Evolutionary conservation across 1,140 invertebrate species (phyloP), one percentile per base, ranked within the genome.

Genomic region (Bombyx mandarina): DNA sequence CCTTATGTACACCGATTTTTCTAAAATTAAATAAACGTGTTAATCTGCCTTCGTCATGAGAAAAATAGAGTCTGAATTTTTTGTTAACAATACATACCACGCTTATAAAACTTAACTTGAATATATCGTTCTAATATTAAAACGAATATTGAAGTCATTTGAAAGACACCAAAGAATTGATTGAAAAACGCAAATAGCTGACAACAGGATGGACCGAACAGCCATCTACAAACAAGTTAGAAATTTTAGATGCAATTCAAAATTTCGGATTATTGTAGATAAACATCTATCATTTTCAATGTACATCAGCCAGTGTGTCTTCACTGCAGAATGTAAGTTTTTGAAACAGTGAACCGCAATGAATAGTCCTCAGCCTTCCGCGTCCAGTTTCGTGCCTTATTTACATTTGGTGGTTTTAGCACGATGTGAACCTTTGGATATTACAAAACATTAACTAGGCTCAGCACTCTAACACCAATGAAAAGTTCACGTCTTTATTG

Each of bases 101-200:
- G 72, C 77, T 76, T 86, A 67, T 77, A 80, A 59, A 72, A 75
- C 69, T 73, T 86, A 46, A 81, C 83, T 66, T 84, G 56, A 56
- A 88, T 71, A 75, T 85, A 89, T 62, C 88, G 75, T 65, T 89
- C 88, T 62, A 89, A 65, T 60, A 86, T 79, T 56, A 88, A 65
- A n/a, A 82, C 66, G 35, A 84, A 75, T 53, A 89, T 58, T 44
- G 87, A 77, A 46, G 74, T 71, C 71, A 89, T 85, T 82, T 89
- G 88, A 67, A 88, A 88, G 35, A 89, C 77, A 71, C 88, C 86
- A 66, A 87, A 81, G 64, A 89, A 83, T 70, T 89, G 88, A 69
- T 88, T 86, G 60, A 89, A 67, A 73, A 89, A 89, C 51, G 84
- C 88, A 66, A 82, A 89, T 43, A 89, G 65, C 66, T 88, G 84